Percentiles rank a stretch among this genome's conserved stretches.
Evolutionary conservation across 2,888 invertebrate species (phyloP).

Genomic region (Ochropleura leucogaster): DNA sequence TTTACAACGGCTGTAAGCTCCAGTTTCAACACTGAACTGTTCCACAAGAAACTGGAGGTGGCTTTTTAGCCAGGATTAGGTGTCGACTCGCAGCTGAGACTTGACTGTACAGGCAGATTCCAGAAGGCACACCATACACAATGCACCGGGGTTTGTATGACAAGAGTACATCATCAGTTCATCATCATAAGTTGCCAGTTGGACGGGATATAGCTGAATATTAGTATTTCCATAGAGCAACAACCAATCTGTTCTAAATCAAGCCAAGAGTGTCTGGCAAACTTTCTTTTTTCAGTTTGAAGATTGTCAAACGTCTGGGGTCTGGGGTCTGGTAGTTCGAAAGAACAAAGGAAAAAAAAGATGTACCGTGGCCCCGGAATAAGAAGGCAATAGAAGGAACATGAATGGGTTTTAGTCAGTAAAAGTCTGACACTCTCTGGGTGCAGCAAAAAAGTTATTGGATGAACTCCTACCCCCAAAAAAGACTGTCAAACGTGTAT

Average conservation of each 20-base stretch:
- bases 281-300: background rate
- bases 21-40: conserved; percentile 56
- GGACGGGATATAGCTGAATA: background rate
- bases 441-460: no score
- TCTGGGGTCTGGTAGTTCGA: no score
- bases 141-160: background rate
- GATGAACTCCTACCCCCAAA: no score
- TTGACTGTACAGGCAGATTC: background rate
- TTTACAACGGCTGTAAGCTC: conserved; percentile 56
- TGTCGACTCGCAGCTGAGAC: conserved; percentile 60
- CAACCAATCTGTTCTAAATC: background rate
- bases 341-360: no score
- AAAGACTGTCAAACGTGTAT: no score
- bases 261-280: background rate
- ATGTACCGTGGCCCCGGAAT: no score
- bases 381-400: no score
- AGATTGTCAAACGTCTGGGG: no score
- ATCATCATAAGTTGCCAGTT: background rate
- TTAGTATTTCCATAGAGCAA: background rate
- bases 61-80: conserved; percentile 65
- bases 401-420: no score
- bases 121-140: conserved; percentile 17
- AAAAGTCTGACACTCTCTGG: no score
- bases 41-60: conserved; percentile 59
- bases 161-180: background rate